Conservation (phyloP, 2,888 invertebrate species). For the Acanthosepion lycidas region DNA sequence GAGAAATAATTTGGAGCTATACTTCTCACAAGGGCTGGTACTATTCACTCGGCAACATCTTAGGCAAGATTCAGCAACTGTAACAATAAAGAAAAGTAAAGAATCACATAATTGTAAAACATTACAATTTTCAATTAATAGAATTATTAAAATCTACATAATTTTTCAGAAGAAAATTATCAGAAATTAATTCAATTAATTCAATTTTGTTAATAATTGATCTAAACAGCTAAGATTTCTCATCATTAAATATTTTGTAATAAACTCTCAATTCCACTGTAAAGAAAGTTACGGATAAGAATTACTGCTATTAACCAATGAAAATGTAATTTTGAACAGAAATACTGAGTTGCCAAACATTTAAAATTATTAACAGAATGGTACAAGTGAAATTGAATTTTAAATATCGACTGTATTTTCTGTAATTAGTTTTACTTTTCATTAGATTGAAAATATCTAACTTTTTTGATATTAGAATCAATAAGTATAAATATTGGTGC, state of each 20-base stretch:
- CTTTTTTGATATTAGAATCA: no score
- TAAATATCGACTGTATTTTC: no score
- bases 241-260: not conserved
- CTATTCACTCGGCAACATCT: conserved; percentile 82
- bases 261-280: not conserved
- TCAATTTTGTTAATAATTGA: not conserved
- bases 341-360: no score
- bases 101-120: not conserved
- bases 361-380: no score
- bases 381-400: no score
- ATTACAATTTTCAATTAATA: not conserved
- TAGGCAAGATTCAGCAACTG: conserved; percentile 93
- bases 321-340: no score
- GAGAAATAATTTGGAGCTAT: conserved; percentile 53
- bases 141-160: not conserved
- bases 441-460: no score
- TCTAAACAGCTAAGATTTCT: not conserved
- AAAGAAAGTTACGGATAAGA: not conserved
- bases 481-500: no score
- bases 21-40: conserved; percentile 53
- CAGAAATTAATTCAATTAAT: not conserved
- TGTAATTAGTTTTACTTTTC: no score
- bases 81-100: conserved; percentile 62
- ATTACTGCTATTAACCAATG: not conserved
- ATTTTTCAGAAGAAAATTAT: not conserved